Percentiles rank a stretch among this genome's conserved stretches.
Conservation (phyloP, 2,113 vertebrate genomes). For the Serilophus lunatus region DNA sequence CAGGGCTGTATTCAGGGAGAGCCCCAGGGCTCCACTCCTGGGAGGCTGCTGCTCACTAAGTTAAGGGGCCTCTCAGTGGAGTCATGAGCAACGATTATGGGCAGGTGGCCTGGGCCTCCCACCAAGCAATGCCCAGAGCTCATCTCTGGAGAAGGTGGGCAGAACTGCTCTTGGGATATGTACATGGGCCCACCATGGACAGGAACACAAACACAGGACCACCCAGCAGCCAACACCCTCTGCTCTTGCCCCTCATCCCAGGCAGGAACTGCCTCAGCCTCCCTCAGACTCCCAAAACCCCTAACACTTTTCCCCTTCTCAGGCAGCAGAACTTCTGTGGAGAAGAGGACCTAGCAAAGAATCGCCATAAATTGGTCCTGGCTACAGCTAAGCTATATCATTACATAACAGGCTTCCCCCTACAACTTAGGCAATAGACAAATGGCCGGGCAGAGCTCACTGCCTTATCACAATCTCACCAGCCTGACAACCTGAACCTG, state of each 20-base stretch:
- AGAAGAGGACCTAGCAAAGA: not conserved
- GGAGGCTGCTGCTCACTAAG: not conserved
- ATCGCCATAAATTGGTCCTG: not conserved
- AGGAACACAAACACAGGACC: not conserved
- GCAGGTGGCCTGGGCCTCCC: not conserved
- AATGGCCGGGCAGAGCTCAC: not conserved
- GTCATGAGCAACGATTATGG: not conserved
- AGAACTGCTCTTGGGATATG: not conserved
- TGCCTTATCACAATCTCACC: not conserved
- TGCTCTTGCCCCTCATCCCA: fast-evolving
- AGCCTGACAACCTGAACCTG: not conserved
- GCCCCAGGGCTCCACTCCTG: not conserved
- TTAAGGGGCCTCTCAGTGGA: not conserved
- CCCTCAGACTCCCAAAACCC: not conserved
- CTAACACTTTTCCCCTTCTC: not conserved
- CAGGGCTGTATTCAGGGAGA: not conserved
- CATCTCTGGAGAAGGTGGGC: not conserved
- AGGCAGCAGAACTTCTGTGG: not conserved
- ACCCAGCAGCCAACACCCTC: not conserved
- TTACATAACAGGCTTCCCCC: not conserved
- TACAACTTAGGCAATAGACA: not conserved
- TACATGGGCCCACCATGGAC: too few species aligned
- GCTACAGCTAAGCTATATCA: not conserved
- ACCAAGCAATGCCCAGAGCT: not conserved
- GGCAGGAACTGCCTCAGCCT: not conserved